Percentiles rank a stretch among this genome's conserved stretches.
Conservation (phyloP, 1,140 invertebrate genomes). For the Procambarus virginalis region DNA sequence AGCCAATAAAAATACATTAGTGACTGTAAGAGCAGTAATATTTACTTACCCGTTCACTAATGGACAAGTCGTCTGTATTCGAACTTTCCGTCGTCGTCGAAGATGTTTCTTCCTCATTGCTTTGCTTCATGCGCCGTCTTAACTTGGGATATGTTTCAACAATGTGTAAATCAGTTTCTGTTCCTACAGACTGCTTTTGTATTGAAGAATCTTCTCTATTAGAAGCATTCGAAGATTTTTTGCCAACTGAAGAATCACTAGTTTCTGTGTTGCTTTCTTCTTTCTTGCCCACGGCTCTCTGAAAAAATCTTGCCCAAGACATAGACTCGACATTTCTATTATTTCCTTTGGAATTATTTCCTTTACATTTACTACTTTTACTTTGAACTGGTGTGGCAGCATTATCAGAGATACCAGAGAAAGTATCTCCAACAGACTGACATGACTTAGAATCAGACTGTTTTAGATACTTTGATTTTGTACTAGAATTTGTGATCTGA, state of each 20-base stretch:
- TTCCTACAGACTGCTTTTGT: slow-evolving; percentile 66
- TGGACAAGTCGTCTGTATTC: slow-evolving; percentile 76
- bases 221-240: slow-evolving; percentile 63
- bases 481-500: slow-evolving; percentile 72
- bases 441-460: slow-evolving; percentile 71
- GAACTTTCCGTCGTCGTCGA: slow-evolving; percentile 85
- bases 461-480: slow-evolving; percentile 72
- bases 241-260: slow-evolving; percentile 67
- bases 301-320: slow-evolving; percentile 56
- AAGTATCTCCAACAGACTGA: slow-evolving; percentile 73
- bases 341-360: slow-evolving; percentile 47
- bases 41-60: slow-evolving; percentile 57
- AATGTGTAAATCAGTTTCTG: slow-evolving; percentile 70
- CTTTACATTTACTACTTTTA: slow-evolving; percentile 56
- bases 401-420: slow-evolving; percentile 29
- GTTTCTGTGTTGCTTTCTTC: slow-evolving; percentile 43
- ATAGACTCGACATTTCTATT: slow-evolving; percentile 37
- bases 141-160: slow-evolving; percentile 36
- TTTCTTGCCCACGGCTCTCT: slow-evolving; percentile 41
- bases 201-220: slow-evolving; percentile 66
- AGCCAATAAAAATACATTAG: too few species aligned
- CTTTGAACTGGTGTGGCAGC: slow-evolving; percentile 37
- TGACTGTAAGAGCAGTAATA: neutral
- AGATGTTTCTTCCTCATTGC: slow-evolving; percentile 81
- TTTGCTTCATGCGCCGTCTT: slow-evolving; percentile 72